A percentile compares a stretch with the other conserved stretches of the same genome.
Conservation (phyloP, 2,113 vertebrate species). For the Epinephelus lanceolatus region DNA sequence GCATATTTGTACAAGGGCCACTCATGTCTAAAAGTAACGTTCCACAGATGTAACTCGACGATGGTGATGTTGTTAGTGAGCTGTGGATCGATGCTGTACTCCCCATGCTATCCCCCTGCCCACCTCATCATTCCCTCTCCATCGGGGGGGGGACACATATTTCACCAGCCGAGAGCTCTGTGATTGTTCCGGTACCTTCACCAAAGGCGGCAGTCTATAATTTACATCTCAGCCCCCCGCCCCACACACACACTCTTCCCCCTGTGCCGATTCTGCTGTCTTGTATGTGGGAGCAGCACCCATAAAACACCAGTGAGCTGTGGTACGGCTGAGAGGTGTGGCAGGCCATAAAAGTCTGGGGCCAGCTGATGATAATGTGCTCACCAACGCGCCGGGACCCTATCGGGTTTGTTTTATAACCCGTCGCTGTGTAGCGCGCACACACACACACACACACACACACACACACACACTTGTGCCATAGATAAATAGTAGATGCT, state of each 20-base stretch:
- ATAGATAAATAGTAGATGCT: background rate
- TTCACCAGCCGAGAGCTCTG: constrained; percentile 50
- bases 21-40: background rate
- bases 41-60: background rate
- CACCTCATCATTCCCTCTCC: constrained; percentile 46
- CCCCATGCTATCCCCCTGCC: constrained; percentile 33
- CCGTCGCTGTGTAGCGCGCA: constrained; percentile 18
- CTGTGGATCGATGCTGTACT: constrained; percentile 19
- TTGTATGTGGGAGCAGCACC: constrained; percentile 49
- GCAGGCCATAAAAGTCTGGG: constrained; percentile 73
- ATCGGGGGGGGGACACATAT: constrained; percentile 23
- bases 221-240: constrained; percentile 51
- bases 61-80: constrained; percentile 20
- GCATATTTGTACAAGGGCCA: background rate
- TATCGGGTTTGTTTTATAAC: constrained; percentile 71
- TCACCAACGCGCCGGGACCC: constrained; percentile 50
- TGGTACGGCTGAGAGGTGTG: constrained; percentile 56
- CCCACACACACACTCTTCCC: background rate
- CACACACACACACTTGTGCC: background rate
- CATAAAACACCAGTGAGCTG: constrained; percentile 75
- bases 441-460: background rate
- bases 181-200: constrained; percentile 59
- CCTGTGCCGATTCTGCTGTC: constrained; percentile 32
- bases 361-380: constrained; percentile 78
- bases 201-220: constrained; percentile 56